Conservation (phyloP, 2,888 invertebrate species). For the Phengaris alcon region DNA sequence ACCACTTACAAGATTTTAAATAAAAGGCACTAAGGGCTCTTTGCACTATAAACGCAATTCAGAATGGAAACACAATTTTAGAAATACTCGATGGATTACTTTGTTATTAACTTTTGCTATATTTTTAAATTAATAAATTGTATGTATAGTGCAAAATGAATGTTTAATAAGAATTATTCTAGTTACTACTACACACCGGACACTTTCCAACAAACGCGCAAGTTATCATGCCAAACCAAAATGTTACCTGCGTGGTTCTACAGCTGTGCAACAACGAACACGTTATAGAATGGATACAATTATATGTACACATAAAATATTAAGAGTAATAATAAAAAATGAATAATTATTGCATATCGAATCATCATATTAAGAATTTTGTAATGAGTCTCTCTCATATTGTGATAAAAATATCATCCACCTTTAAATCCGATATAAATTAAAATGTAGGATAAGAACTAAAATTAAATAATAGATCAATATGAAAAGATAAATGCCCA, state of each 20-base stretch:
- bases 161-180: neutral
- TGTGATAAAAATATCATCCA: no score
- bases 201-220: neutral
- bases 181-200: neutral
- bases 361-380: no score
- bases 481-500: neutral
- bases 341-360: no score
- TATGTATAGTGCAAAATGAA: neutral
- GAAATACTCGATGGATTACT: neutral
- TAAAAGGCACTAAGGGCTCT: neutral
- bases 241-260: conserved; percentile 5
- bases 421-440: no score
- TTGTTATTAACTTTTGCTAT: neutral
- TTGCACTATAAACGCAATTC: neutral
- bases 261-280: conserved; percentile 17
- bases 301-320: neutral
- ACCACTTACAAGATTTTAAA: neutral
- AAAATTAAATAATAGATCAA: neutral
- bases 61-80: no score
- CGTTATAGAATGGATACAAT: neutral
- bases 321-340: neutral
- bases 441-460: neutral
- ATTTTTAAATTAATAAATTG: neutral
- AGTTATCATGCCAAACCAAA: neutral
- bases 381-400: no score